These are phyloP conservation scores for Andrena bucephala DNA, from an alignment of 2,888 invertebrate species.

Conservation along the genomic window DNA sequence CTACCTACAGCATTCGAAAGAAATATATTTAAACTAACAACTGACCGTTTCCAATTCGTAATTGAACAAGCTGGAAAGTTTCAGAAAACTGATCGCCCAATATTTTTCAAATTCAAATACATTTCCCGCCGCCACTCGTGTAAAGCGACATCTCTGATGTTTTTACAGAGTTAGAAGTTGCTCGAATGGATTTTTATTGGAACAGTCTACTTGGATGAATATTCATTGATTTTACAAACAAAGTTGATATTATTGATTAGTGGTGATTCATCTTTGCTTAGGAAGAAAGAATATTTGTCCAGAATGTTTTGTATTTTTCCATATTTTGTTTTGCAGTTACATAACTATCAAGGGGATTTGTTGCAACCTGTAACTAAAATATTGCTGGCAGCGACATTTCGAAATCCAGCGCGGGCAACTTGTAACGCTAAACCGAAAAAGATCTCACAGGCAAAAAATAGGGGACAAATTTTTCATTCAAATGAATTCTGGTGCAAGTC, in stretches of 20 bases:
- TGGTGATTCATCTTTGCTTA: too few relatives aligned
- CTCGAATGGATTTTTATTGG: background rate
- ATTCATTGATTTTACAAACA: background rate
- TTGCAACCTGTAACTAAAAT: too few relatives aligned
- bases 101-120: background rate
- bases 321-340: too few relatives aligned
- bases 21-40: conserved; percentile 75
- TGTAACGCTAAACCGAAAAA: background rate
- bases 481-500: background rate
- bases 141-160: background rate
- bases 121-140: background rate
- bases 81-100: background rate
- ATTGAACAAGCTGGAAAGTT: conserved; percentile 1
- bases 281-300: too few relatives aligned
- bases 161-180: background rate
- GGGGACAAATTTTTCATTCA: background rate
- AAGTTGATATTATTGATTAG: too few relatives aligned
- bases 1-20: conserved; percentile 79
- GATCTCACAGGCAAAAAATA: background rate
- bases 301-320: too few relatives aligned
- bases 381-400: background rate
- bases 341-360: too few relatives aligned
- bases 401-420: background rate
- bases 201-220: background rate
- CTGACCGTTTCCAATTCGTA: conserved; percentile 40